These are phyloP conservation scores for Cepaea nemoralis DNA, from an alignment of 1,140 invertebrate genomes.

Conservation along the genomic window DNA sequence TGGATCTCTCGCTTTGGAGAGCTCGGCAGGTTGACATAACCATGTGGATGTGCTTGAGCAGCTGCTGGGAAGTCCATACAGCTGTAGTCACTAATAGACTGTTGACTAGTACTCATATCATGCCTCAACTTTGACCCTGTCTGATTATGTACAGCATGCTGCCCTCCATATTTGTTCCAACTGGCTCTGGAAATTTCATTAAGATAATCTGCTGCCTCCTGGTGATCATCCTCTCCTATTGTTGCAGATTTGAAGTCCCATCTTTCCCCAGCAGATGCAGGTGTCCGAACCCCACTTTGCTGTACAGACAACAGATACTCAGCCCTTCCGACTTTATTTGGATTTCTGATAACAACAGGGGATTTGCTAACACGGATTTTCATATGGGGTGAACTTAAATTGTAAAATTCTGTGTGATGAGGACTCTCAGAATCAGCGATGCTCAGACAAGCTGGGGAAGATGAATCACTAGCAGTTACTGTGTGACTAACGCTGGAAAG, in stretches of 20 bases:
- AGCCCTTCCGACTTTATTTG: slow-evolving; percentile 38
- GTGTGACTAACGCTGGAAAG: background rate
- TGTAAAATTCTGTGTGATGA: slow-evolving; percentile 37
- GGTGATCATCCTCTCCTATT: background rate
- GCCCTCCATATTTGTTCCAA: slow-evolving; percentile 21
- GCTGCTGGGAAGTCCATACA: background rate
- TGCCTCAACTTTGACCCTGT: background rate
- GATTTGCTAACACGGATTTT: slow-evolving; percentile 34
- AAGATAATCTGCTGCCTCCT: slow-evolving; percentile 22
- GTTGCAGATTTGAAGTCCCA: background rate
- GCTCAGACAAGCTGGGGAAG: background rate
- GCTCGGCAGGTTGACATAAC: slow-evolving; percentile 14
- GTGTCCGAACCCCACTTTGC: slow-evolving; percentile 31
- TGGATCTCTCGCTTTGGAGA: background rate
- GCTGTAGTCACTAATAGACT: background rate
- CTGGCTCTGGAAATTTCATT: slow-evolving; percentile 41
- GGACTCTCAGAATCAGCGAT: background rate
- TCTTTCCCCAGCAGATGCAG: background rate
- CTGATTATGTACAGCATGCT: slow-evolving; percentile 34
- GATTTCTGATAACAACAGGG: slow-evolving; percentile 28
- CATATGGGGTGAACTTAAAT: slow-evolving; percentile 26
- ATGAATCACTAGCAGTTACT: background rate
- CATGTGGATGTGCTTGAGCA: background rate
- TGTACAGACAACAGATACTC: slow-evolving; percentile 24
- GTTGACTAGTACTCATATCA: slow-evolving; percentile 7